These are phyloP conservation scores for Oncopodura yosiiana DNA, from an alignment of 1,140 invertebrate genomes.

Conservation along the genomic window DNA sequence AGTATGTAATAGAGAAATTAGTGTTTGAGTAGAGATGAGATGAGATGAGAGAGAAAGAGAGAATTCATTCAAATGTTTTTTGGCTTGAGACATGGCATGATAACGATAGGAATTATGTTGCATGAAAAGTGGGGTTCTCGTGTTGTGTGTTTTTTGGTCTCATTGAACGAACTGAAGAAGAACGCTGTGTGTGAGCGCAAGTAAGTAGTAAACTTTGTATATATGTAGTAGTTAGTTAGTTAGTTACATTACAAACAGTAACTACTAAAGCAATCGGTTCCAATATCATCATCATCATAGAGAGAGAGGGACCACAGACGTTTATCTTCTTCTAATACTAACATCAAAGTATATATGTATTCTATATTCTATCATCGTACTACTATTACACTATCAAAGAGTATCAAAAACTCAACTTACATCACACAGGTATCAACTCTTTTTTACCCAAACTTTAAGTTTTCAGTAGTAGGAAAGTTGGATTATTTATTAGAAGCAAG, in stretches of 20 bases:
- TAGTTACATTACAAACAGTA: neutral
- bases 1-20: slow-evolving; percentile 30
- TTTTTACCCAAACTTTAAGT: too few species aligned
- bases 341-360: neutral
- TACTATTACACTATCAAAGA: too few species aligned
- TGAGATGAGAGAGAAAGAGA: too few species aligned
- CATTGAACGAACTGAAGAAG: too few species aligned
- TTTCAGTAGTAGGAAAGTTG: slow-evolving; percentile 31
- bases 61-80: slow-evolving; percentile 25
- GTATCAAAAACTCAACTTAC: too few species aligned
- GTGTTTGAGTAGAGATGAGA: too few species aligned
- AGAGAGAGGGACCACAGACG: slow-evolving; percentile 8
- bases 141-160: neutral
- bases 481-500: too few species aligned
- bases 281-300: neutral
- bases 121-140: slow-evolving; percentile 25
- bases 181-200: too few species aligned
- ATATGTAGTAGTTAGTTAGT: neutral
- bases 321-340: slow-evolving; percentile 3
- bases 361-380: too few species aligned
- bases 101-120: slow-evolving; percentile 28
- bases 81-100: slow-evolving; percentile 25
- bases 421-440: too few species aligned
- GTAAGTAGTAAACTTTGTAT: neutral
- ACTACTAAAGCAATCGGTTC: neutral